phyloP scores from a whole-genome alignment of 2,888 invertebrate genomes.

The Agapetus fuscipes region DNA sequence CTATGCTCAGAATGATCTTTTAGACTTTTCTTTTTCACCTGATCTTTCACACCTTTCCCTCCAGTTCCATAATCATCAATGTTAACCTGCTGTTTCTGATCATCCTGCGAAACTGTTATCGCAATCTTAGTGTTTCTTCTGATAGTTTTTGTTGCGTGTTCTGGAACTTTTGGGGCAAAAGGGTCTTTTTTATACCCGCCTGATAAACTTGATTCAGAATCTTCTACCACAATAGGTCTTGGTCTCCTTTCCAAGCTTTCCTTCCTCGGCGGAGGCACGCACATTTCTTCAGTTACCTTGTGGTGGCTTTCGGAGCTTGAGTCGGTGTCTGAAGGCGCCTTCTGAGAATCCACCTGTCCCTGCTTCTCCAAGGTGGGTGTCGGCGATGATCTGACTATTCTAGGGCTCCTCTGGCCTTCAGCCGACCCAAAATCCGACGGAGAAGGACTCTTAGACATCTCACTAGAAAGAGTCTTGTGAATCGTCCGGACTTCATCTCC shows the following conservation, averaged over 20 bases:
- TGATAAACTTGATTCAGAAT: conserved; percentile 52
- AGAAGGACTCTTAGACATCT: conserved; percentile 39
- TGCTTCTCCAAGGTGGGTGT: conserved; percentile 56
- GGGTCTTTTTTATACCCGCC: conserved; percentile 41
- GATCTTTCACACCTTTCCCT: conserved; percentile 28
- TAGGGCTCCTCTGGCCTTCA: conserved; percentile 39
- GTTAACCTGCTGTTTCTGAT: conserved; percentile 44
- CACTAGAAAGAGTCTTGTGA: conserved; percentile 38
- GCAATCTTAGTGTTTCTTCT: conserved; percentile 45
- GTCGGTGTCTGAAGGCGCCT: conserved; percentile 50
- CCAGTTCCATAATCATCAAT: conserved; percentile 44
- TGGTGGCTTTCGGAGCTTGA: conserved; percentile 47
- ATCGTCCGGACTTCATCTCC: conserved; percentile 41
- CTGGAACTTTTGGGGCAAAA: conserved; percentile 38
- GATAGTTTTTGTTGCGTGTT: conserved; percentile 34
- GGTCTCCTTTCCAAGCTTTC: conserved; percentile 37
- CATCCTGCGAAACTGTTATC: conserved; percentile 45
- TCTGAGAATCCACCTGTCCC: conserved; percentile 44
- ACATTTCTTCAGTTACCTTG: conserved; percentile 37
- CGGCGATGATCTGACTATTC: conserved; percentile 38
- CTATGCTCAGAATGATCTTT: conserved; percentile 39
- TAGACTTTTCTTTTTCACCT: conserved; percentile 36
- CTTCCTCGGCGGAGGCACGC: conserved; percentile 32
- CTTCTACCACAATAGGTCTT: conserved; percentile 42
- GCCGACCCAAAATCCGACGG: conserved; percentile 36